These are phyloP conservation scores for Drosophila elegans DNA, from an alignment of 1,140 invertebrate species.

Conservation along the genomic window DNA sequence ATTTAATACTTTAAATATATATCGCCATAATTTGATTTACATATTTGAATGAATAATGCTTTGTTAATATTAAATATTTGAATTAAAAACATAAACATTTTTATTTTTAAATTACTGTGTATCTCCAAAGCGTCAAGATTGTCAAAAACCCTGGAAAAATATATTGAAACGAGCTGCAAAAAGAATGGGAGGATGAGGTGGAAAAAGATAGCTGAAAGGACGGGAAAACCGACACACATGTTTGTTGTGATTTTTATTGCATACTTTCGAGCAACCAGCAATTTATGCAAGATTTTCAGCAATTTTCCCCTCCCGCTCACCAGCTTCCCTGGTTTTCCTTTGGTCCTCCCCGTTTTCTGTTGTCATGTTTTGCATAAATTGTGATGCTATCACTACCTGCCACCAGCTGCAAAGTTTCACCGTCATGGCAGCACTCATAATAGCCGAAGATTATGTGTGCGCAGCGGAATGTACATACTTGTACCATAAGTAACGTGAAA, in stretches of 20 bases:
- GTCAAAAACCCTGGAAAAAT: conserved; percentile 21
- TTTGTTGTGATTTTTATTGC: conserved; percentile 79
- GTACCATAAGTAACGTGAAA: conserved; percentile 6
- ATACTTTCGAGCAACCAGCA: conserved; percentile 62
- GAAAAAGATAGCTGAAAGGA: not conserved
- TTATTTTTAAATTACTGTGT: not conserved
- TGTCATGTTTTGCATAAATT: conserved; percentile 77
- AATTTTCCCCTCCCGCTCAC: conserved; percentile 26
- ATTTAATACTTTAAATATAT: too few relatives aligned
- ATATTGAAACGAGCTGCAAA: not conserved
- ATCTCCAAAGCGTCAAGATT: conserved; percentile 1
- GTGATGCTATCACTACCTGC: conserved; percentile 34
- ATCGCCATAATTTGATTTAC: too few relatives aligned
- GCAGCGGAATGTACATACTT: conserved; percentile 1
- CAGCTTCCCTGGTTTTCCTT: conserved; percentile 6
- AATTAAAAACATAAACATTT: not conserved
- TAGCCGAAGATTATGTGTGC: conserved; percentile 49
- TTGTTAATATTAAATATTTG: not conserved
- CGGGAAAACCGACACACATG: conserved; percentile 43
- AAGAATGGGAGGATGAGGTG: not conserved
- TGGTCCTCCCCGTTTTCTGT: not conserved
- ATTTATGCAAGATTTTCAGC: conserved; percentile 73
- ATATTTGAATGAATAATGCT: too few relatives aligned
- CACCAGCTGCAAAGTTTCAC: conserved; percentile 36
- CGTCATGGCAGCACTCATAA: conserved; percentile 37